Base-by-base conservation (phyloP, 1,140 invertebrate genomes). In the Melipona quadrifasciata region DNA sequence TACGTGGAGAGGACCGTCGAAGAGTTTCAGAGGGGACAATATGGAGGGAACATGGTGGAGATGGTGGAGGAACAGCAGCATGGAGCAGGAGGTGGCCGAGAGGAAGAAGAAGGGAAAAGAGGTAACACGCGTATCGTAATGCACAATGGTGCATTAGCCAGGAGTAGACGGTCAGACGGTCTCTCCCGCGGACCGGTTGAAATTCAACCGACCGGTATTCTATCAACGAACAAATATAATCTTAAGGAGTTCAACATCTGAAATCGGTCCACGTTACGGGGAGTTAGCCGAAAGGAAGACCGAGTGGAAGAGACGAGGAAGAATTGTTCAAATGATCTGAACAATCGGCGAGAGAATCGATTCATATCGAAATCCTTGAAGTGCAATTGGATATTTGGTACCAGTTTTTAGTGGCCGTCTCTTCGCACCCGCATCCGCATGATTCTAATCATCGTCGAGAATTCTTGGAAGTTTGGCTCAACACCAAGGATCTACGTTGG, bases 81-180 rank as follows among this genome's bases (percentile, higher is more conserved):
- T 80, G 85, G 78, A 75, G 73, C 85, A 75, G 90, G 86, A 72
- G 80, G 85, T 86, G 86, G 84, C 34, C 71, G 77, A 85, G 85
- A 84, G 82, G 84, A 88, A 88, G 88, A 89, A 87, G 87, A 85
- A 85, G 85, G 88, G 87, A 80, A 61, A 87, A 83, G 86, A 87
- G 85, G 57, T 70, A 64, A 77, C 82, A 72, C 72, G 75, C 70
- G 75, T 84, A 86, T 81, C 81, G 83, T 83, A 84, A 87, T 88
- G 85, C 73, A 90, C 87, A 87, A 90, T 89, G 83, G 85, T 84
- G 85, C 89, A 89, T 90, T 90, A 90, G 87, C 85, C 89, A 88
- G 87, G 82, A 90, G 82, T 80, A 83, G 85, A 87, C 80, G 70
- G 85, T 68, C 77, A 82, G 80, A 87, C 88, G 84, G 85, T 89